Evolutionary conservation across 2,888 invertebrate species (phyloP).

Genomic region (Pristionchus arcanus): DNA sequence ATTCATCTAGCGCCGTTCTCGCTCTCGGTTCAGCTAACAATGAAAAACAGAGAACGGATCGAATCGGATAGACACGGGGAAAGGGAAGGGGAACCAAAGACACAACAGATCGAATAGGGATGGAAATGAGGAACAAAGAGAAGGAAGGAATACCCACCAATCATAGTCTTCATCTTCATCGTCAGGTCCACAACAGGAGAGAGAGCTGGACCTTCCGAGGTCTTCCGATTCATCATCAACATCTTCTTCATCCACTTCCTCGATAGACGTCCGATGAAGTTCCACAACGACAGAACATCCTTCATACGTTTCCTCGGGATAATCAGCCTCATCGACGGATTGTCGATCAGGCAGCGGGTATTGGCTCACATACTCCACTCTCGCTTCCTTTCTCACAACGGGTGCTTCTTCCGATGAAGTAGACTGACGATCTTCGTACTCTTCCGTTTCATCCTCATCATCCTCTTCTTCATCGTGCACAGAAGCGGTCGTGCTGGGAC

Average conservation of each 20-base stretch:
- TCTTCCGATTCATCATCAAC: constrained; percentile 46
- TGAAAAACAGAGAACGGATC: constrained; percentile 34
- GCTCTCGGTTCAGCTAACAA: constrained; percentile 47
- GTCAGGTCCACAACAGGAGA: constrained; percentile 35
- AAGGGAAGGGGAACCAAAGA: constrained; percentile 17
- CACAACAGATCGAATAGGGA: constrained; percentile 12
- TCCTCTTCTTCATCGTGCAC: constrained; percentile 13
- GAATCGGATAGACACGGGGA: constrained; percentile 36
- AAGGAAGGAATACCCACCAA: neutral
- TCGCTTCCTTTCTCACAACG: neutral
- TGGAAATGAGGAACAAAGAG: neutral
- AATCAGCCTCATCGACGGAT: neutral
- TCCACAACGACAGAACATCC: constrained; percentile 24
- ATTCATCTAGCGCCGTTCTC: constrained; percentile 42
- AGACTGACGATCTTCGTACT: constrained; percentile 39
- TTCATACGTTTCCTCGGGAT: constrained; percentile 32
- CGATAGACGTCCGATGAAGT: constrained; percentile 17
- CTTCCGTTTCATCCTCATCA: neutral
- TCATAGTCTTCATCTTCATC: constrained; percentile 49
- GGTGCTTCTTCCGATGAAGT: constrained; percentile 4
- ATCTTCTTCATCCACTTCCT: constrained; percentile 24
- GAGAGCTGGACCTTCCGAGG: constrained; percentile 28
- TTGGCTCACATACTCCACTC: constrained; percentile 33
- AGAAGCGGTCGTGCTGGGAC: constrained; percentile 35
- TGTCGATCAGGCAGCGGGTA: neutral